Percentiles rank a stretch among this genome's conserved stretches.
Conservation (phyloP, 2,888 invertebrate species). For the Frankliniella fusca region DNA sequence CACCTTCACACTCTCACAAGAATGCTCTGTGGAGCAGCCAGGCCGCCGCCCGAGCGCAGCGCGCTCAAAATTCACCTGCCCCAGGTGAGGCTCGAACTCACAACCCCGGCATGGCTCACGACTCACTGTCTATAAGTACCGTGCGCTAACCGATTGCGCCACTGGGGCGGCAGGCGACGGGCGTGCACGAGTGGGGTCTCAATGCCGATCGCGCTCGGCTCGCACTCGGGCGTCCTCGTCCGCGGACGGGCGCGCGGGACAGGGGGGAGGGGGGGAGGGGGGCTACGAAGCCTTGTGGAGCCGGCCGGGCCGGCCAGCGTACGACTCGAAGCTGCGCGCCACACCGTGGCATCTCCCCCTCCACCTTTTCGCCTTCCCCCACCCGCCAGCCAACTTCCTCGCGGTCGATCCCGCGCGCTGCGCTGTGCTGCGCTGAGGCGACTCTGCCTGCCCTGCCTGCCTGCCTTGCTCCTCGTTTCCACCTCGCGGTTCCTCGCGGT, state of each 20-base stretch:
- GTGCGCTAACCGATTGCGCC: slow-evolving; percentile 25
- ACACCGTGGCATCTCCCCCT: neutral
- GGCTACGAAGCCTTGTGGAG: no score
- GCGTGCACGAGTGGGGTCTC: neutral
- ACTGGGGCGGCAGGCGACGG: slow-evolving; percentile 8
- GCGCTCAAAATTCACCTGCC: slow-evolving; percentile 13
- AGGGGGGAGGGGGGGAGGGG: neutral
- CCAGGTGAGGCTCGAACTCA: slow-evolving; percentile 25
- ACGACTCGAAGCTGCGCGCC: neutral
- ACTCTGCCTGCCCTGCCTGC: neutral
- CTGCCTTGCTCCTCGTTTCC: neutral
- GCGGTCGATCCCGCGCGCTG: no score
- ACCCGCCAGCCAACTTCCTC: neutral
- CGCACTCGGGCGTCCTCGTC: neutral
- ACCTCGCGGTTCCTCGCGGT: no score
- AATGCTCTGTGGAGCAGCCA: no score
- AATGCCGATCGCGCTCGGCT: neutral
- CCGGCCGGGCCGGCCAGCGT: neutral
- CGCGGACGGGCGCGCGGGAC: neutral
- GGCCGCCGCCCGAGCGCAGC: neutral
- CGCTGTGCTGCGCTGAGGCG: no score
- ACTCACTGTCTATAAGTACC: slow-evolving; percentile 21
- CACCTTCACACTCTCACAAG: no score
- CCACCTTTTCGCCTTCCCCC: neutral
- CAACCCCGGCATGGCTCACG: slow-evolving; percentile 19